Evolutionary conservation across 2,113 vertebrate genomes (phyloP), one percentile per base, ranked within the genome.

Genomic region (Corythaixoides concolor): DNA sequence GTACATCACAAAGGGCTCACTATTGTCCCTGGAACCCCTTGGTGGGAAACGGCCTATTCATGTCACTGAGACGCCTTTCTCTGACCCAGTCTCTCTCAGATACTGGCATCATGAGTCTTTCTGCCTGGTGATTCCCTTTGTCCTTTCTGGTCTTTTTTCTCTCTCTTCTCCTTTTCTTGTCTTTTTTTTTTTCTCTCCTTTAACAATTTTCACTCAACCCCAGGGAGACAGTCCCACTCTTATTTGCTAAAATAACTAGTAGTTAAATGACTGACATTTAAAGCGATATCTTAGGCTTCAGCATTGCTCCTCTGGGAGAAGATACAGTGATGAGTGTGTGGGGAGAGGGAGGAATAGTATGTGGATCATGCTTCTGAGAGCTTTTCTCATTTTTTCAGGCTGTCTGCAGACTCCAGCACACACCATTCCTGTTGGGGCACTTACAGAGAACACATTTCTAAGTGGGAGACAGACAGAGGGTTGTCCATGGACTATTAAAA

Each of bases 241-340:
- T 86, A 95, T 97, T 95, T 96, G 93, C 90, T 94, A 95, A 96
- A 96, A 96, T 95, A 95, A 96, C 90, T 85, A 62, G 72, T 37
- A 92, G 92, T 79, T 95, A 96, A 95, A 92, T 86, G 92, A 94
- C 89, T 94, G 93, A 94, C 92, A 92, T 90, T 93, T 91, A 82
- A 94, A 47, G 68, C 35, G 5, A 23, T 94, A 88, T 89, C 92
- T 95, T 62, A 85, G 68, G 92, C 63, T 96, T 85, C 90, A 83
- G 89, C 53, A 80, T 73, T 85, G 81, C 92, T 92, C 92, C 27
- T 0, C 90, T 93, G 95, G 89, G 92, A 95, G 43, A 89, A 92
- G 81, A 89, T 75, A 85, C 37, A 85, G 76, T 5, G 82, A 91
- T 86, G 80, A 94, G 76, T 85, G 70, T 95, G 96, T 79, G 85